These are phyloP conservation scores for Paracanthobrama guichenoti DNA, from an alignment of 2,113 vertebrate species.

Conservation along the genomic window DNA sequence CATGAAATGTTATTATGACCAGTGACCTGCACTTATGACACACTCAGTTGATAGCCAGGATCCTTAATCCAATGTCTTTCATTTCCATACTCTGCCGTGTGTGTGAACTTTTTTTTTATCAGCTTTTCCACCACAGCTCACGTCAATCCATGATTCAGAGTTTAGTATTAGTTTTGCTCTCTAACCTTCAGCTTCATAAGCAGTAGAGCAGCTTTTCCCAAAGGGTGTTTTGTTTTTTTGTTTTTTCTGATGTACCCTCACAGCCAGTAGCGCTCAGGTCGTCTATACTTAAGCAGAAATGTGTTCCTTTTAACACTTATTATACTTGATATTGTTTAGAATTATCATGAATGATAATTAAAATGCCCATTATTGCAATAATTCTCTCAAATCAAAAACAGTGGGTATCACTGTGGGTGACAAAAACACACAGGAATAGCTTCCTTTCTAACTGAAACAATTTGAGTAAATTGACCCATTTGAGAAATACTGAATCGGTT, in stretches of 20 bases:
- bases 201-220: neutral
- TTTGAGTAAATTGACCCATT: neutral
- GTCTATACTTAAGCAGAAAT: neutral
- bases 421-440: neutral
- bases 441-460: neutral
- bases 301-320: neutral
- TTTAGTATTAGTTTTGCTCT: neutral
- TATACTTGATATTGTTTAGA: neutral
- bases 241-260: neutral
- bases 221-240: neutral
- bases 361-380: neutral
- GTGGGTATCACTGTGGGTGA: neutral
- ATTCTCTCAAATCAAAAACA: neutral
- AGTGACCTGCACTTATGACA: conserved; percentile 47
- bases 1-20: conserved; percentile 42
- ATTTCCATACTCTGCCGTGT: neutral
- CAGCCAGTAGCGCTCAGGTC: neutral
- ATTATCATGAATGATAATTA: neutral
- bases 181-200: neutral
- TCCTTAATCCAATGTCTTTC: neutral
- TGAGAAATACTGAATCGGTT: neutral
- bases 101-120: neutral
- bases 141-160: neutral
- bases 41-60: conserved; percentile 29
- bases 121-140: neutral